Evolutionary conservation across 2,797 vertebrate species (phyloP).

Genomic region (Gallinago solitaria): DNA sequence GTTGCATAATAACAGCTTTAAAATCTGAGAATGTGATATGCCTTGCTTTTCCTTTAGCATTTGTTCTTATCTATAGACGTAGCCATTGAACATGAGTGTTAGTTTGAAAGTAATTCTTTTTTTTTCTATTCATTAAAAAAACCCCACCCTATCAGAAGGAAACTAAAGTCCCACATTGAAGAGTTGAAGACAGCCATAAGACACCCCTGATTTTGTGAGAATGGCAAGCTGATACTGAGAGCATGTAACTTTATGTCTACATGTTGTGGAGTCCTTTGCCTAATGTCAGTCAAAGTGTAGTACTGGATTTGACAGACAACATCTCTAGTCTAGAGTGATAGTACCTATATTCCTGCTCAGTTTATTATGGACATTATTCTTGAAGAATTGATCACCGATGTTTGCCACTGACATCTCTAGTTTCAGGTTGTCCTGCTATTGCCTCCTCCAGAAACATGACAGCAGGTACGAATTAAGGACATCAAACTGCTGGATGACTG

Average conservation of each 20-base stretch:
- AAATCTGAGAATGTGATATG: not conserved
- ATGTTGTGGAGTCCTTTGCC: not conserved
- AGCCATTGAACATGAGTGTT: not conserved
- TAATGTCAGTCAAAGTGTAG: not conserved
- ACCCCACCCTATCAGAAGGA: not conserved
- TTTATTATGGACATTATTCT: not conserved
- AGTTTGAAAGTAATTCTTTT: not conserved
- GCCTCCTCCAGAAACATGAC: not conserved
- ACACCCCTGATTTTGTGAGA: not conserved
- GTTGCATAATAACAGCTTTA: not conserved
- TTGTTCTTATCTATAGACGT: not conserved
- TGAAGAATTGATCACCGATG: not conserved
- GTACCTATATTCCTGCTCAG: not conserved
- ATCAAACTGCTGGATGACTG: not conserved
- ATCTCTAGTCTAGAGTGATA: not conserved
- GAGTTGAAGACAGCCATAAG: not conserved
- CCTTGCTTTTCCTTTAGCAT: not conserved
- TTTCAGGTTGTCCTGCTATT: not conserved
- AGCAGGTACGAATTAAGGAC: not conserved
- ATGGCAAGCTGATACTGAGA: not conserved
- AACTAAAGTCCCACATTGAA: fast-evolving
- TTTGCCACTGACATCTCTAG: not conserved
- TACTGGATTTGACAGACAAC: not conserved
- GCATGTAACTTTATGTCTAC: not conserved
- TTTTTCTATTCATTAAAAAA: not conserved